Evolutionary conservation across 2,113 vertebrate species (phyloP).

Genomic region (Sinocyclocheilus rhinocerous): DNA sequence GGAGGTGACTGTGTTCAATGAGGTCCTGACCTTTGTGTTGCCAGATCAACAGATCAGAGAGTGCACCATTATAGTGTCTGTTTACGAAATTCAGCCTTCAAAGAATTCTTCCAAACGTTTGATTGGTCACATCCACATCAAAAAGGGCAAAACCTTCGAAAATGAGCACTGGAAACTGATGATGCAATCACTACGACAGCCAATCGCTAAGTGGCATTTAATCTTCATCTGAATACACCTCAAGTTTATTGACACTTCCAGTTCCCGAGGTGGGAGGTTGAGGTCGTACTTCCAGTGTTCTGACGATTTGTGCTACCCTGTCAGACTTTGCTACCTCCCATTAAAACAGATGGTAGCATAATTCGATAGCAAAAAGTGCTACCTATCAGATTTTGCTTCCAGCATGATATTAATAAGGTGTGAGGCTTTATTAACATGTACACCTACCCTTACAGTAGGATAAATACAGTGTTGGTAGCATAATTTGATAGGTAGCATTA

Average conservation of each 20-base stretch:
- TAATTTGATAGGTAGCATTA: too few relatives aligned
- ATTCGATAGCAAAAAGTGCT: too few relatives aligned
- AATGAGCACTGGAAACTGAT: slow-evolving; percentile 76
- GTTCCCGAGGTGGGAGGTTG: background rate
- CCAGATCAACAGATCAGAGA: slow-evolving; percentile 66
- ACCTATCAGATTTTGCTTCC: too few relatives aligned
- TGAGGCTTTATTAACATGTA: too few relatives aligned
- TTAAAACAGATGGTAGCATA: too few relatives aligned
- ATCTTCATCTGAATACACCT: slow-evolving; percentile 61
- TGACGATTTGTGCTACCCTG: too few relatives aligned
- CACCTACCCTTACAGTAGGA: too few relatives aligned
- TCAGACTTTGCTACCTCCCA: too few relatives aligned
- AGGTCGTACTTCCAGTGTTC: background rate
- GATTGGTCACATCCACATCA: slow-evolving; percentile 71
- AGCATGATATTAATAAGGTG: too few relatives aligned
- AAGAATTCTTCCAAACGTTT: slow-evolving; percentile 66
- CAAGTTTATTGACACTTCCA: background rate
- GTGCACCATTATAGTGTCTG: slow-evolving; percentile 70
- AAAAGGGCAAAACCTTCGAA: slow-evolving; percentile 64
- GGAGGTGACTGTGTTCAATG: slow-evolving; percentile 75
- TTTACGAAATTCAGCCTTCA: slow-evolving; percentile 65
- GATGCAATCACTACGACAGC: slow-evolving; percentile 75
- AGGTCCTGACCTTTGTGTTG: slow-evolving; percentile 76
- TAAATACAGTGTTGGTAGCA: too few relatives aligned
- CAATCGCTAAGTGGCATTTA: slow-evolving; percentile 78